Percentiles rank a stretch among this genome's conserved stretches.
Conservation (phyloP, 2,113 vertebrate species). For the Ochotona curzoniae region DNA sequence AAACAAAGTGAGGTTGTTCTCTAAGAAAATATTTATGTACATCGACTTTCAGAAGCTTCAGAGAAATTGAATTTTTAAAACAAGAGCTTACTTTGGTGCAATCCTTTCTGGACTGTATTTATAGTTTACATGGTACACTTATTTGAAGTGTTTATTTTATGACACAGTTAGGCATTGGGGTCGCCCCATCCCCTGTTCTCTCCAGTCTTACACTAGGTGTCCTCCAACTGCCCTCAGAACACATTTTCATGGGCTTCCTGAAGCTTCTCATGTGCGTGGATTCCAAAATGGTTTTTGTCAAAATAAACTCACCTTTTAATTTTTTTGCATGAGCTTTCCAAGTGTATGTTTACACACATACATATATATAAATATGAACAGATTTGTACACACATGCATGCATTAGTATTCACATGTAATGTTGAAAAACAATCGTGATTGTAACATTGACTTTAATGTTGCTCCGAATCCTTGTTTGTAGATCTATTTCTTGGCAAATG, state of each 20-base stretch:
- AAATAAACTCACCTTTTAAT: too few species aligned
- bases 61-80: too few species aligned
- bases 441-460: constrained; percentile 12
- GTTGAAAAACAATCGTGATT: not conserved
- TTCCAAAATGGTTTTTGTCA: too few species aligned
- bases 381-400: not conserved
- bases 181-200: not conserved
- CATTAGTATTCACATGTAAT: not conserved
- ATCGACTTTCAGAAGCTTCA: too few species aligned
- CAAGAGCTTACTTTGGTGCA: too few species aligned
- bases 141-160: too few species aligned
- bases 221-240: too few species aligned
- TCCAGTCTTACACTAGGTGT: not conserved
- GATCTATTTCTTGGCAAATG: not conserved
- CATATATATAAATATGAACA: not conserved
- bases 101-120: too few species aligned
- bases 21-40: not conserved
- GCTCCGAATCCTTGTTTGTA: not conserved
- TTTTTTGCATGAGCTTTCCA: too few species aligned
- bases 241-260: too few species aligned
- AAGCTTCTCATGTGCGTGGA: too few species aligned
- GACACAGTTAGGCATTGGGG: not conserved
- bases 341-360: not conserved
- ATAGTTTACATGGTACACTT: too few species aligned
- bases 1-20: not conserved